These are phyloP conservation scores for Nephila pilipes DNA, from an alignment of 1,140 invertebrate species.

Conservation along the genomic window DNA sequence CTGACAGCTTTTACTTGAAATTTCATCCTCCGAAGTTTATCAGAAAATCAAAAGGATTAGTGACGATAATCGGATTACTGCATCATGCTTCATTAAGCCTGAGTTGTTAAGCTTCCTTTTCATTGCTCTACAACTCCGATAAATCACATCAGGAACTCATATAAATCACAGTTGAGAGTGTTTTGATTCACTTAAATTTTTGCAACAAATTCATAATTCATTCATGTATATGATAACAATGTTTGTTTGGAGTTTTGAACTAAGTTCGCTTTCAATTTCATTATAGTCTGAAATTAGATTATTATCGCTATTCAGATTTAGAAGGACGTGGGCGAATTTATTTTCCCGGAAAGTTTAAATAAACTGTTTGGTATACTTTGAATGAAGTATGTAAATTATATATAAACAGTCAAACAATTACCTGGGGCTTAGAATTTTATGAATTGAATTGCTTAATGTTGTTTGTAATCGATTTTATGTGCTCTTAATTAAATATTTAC, in stretches of 20 bases:
- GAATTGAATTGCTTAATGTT: too few species aligned
- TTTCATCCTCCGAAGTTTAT: slow-evolving; percentile 31
- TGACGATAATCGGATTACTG: slow-evolving; percentile 33
- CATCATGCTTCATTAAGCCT: slow-evolving; percentile 30
- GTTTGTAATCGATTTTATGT: too few species aligned
- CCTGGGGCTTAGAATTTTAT: too few species aligned
- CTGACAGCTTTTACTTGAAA: slow-evolving; percentile 6
- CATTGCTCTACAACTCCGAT: slow-evolving; percentile 28
- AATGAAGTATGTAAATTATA: too few species aligned
- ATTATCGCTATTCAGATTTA: neutral
- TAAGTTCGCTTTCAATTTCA: neutral
- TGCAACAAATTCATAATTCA: slow-evolving; percentile 23
- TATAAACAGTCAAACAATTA: too few species aligned
- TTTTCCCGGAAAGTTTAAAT: too few species aligned
- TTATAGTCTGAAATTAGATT: neutral
- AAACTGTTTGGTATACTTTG: too few species aligned
- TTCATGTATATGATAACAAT: neutral
- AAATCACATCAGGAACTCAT: slow-evolving; percentile 12
- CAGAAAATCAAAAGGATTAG: slow-evolving; percentile 46
- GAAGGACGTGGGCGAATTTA: too few species aligned
- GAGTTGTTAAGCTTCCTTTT: slow-evolving; percentile 40
- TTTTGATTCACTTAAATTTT: slow-evolving; percentile 32
- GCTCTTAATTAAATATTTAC: too few species aligned
- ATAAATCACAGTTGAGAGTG: neutral
- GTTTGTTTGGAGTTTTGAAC: slow-evolving; percentile 9